These are phyloP conservation scores for Lepilemur septentrionalis DNA, from an alignment of 2,797 vertebrate species.

Conservation along the genomic window DNA sequence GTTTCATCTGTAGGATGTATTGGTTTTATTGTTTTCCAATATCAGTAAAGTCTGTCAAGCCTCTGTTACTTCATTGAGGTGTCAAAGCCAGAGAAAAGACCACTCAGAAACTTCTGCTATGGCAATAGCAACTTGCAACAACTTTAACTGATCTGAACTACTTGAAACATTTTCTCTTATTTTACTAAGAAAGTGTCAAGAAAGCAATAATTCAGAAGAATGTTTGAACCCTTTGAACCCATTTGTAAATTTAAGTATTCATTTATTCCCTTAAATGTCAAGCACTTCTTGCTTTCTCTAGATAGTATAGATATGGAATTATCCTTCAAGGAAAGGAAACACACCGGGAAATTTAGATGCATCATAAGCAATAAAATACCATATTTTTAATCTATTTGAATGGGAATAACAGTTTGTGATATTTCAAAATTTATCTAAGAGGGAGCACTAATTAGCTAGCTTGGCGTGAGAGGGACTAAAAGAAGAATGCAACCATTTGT, in stretches of 20 bases:
- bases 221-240: neutral
- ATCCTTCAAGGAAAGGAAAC: neutral
- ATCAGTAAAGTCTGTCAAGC: slow-evolving; percentile 37
- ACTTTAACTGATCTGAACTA: neutral
- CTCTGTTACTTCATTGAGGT: slow-evolving; percentile 33
- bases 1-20: slow-evolving; percentile 44
- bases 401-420: neutral
- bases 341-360: neutral
- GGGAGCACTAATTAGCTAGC: neutral
- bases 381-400: slow-evolving; percentile 20
- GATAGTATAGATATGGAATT: neutral
- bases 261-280: slow-evolving; percentile 4
- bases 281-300: slow-evolving; percentile 33
- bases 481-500: neutral
- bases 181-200: neutral
- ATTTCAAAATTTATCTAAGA: slow-evolving; percentile 35
- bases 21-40: slow-evolving; percentile 68
- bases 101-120: slow-evolving; percentile 6
- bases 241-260: slow-evolving; percentile 32
- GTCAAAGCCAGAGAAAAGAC: slow-evolving; percentile 31
- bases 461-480: neutral
- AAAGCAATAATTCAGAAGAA: slow-evolving; percentile 4
- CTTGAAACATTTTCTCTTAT: slow-evolving; percentile 34
- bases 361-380: neutral
- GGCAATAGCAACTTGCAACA: neutral